phyloP scores from a whole-genome alignment of 2,113 vertebrate genomes.

The Lasiurus cinereus region DNA sequence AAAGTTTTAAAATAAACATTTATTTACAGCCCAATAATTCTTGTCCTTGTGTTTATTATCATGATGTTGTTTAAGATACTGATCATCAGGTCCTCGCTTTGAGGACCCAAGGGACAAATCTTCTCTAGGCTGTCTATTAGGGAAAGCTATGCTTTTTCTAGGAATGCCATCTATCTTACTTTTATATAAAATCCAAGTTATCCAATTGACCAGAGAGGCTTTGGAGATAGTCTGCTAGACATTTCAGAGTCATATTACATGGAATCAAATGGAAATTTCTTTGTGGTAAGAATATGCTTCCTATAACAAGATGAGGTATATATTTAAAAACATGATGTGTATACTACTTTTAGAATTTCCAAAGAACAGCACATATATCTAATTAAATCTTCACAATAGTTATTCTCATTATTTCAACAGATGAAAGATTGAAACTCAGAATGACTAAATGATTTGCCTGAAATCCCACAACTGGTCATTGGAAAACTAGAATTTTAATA shows the following conservation, averaged over 20 bases:
- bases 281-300: slow-evolving; percentile 6
- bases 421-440: neutral
- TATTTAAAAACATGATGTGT: neutral
- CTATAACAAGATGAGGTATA: neutral
- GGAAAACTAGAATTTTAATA: slow-evolving; percentile 42
- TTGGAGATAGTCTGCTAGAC: neutral
- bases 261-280: neutral
- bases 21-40: slow-evolving; percentile 9
- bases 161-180: neutral
- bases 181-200: slow-evolving; percentile 51
- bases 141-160: neutral
- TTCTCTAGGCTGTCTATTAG: neutral
- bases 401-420: slow-evolving; percentile 42
- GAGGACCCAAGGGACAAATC: neutral
- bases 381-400: neutral
- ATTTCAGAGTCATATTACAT: slow-evolving; percentile 32
- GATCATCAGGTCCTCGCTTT: neutral
- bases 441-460: neutral
- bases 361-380: neutral
- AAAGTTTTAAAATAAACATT: slow-evolving; percentile 45
- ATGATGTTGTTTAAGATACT: neutral
- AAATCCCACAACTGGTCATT: neutral
- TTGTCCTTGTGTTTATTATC: slow-evolving; percentile 57
- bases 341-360: neutral
- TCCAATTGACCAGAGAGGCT: neutral